Evolutionary conservation across 92 coral and sea anemone genomes (phyloP).

Genomic region (Metridium senile): DNA sequence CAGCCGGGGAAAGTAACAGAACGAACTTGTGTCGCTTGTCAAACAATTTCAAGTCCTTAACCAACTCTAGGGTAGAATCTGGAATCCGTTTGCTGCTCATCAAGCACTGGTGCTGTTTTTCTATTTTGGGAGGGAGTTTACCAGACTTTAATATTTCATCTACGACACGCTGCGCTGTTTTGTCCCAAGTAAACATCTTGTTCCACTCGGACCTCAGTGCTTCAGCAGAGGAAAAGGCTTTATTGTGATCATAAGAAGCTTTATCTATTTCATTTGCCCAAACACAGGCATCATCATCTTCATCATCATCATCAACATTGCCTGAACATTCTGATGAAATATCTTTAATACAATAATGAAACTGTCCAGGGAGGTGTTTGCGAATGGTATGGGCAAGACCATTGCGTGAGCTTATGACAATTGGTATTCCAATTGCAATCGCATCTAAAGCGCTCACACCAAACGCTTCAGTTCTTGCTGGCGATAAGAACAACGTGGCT

Average conservation of each 20-base stretch:
- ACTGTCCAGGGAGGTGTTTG: slow-evolving; percentile 24
- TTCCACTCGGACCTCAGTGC: slow-evolving; percentile 55
- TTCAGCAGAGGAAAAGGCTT: slow-evolving; percentile 42
- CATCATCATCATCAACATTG: slow-evolving; percentile 14
- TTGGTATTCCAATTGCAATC: slow-evolving; percentile 48
- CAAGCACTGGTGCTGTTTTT: background rate
- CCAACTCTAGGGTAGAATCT: slow-evolving; percentile 27
- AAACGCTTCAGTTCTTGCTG: slow-evolving; percentile 44
- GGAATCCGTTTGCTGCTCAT: slow-evolving; percentile 21
- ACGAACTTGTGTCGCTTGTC: slow-evolving; percentile 60
- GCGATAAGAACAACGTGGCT: slow-evolving; percentile 38
- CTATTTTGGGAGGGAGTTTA: background rate
- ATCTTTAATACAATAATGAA: slow-evolving; percentile 31
- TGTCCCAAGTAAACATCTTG: slow-evolving; percentile 55
- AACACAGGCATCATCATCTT: slow-evolving; percentile 19
- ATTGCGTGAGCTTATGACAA: slow-evolving; percentile 29
- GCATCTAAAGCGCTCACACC: slow-evolving; percentile 52
- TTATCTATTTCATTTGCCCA: slow-evolving; percentile 57
- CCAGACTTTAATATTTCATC: slow-evolving; percentile 31
- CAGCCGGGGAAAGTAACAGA: slow-evolving; percentile 60
- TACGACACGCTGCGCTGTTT: slow-evolving; percentile 22
- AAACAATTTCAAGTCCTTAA: slow-evolving; percentile 39
- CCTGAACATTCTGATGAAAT: slow-evolving; percentile 7
- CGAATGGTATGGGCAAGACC: slow-evolving; percentile 41
- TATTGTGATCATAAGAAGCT: slow-evolving; percentile 33